Base-by-base conservation (phyloP, 2,113 vertebrate genomes). In the Grus americana region DNA sequence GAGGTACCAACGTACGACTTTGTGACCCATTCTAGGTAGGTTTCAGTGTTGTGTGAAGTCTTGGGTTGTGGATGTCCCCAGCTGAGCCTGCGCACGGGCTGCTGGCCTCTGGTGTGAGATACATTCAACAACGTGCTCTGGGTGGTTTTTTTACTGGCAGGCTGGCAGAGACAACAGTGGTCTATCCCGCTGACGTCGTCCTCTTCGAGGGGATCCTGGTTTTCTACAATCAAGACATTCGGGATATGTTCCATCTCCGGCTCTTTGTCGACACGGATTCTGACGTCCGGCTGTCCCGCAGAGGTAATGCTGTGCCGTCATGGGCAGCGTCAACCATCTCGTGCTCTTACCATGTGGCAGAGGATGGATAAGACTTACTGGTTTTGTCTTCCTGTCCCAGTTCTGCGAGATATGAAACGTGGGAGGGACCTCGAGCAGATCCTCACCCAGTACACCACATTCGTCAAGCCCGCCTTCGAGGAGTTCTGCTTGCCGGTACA, bases 241-340 rank as follows among this genome's bases (percentile, higher is more conserved):
- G 99, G 24, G 99, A 99, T 86, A 99, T 99, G 99, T 99, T 99
- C 95, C 99, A 99, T 68, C 99, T 99, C 95, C 99, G 99, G 23
- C 98, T 99, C 71, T 99, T 99, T 5, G 99, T 99, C 58, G 99
- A 99, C 98, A 99, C 99, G 0, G 99, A 99, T 96, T 99, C 99
- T 0, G 99, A 99, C 0, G 99, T 99, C 20, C 97, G 99, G 82
- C 98, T 99, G 91, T 99, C 99, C 42, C 98, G 99, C 76, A 98
- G 99, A 98, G 99, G 99, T 99, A 71, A 82, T 1, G 30, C 4
- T 8, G 36, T 0, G 6, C 49, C 1, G 0, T n/a, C 44, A 3
- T 1, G 5, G 49, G 44, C 55, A 6, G 5, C 4, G 2, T 19
- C 26, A 2, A 34, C 59, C 38, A 2, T 2, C 5, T 4, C 2